A percentile compares a stretch with the other conserved stretches of the same genome.
These are phyloP conservation scores for Saccopteryx leptura DNA, from an alignment of 2,113 vertebrate species.

Conservation along the genomic window DNA sequence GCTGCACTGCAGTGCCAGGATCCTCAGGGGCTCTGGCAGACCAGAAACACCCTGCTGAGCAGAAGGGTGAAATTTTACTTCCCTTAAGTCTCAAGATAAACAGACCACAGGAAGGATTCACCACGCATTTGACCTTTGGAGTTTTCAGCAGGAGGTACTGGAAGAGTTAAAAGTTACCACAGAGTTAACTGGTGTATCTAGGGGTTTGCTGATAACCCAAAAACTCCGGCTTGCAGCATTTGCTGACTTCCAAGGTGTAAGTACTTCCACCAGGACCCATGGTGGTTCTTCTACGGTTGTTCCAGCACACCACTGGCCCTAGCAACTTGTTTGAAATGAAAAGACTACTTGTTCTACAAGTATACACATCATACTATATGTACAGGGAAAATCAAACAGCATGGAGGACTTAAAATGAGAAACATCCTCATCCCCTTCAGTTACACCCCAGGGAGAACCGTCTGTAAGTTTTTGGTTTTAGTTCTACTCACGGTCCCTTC, in stretches of 20 bases:
- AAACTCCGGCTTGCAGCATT: background rate
- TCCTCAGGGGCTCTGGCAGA: background rate
- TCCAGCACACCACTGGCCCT: background rate
- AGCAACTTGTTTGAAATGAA: background rate
- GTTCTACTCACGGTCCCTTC: background rate
- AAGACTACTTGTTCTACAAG: background rate
- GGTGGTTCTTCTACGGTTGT: rapidly evolving
- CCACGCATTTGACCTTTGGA: background rate
- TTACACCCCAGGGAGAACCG: background rate
- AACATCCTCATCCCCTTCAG: background rate
- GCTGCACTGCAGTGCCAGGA: background rate
- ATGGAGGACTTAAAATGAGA: background rate
- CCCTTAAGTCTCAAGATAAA: background rate
- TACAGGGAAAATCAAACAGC: background rate
- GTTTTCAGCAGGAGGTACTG: background rate
- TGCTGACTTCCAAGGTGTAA: background rate
- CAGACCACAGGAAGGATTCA: background rate
- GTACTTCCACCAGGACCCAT: rapidly evolving
- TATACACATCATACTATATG: background rate
- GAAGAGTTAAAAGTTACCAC: background rate
- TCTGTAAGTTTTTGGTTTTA: background rate
- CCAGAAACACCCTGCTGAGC: background rate
- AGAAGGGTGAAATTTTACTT: background rate
- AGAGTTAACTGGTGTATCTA: background rate
- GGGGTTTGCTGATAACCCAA: background rate